Conservation (phyloP, 2,113 vertebrate genomes). For the Halichoerus grypus region DNA sequence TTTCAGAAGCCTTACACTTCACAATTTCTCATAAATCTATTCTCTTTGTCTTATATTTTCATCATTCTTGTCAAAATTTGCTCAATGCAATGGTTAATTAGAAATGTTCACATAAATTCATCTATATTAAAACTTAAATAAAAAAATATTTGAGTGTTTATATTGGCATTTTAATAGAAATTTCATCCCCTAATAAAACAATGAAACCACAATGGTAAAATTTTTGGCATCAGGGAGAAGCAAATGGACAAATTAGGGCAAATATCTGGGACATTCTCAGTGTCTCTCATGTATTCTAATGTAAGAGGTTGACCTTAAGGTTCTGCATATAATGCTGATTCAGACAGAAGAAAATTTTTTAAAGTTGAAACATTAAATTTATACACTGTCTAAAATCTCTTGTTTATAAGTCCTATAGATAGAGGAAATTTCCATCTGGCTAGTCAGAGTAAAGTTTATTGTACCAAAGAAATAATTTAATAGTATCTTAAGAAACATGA, state of each 20-base stretch:
- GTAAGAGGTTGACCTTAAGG: neutral
- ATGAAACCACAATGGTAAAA: neutral
- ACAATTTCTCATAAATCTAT: neutral
- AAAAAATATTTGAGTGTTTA: neutral
- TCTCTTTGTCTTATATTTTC: neutral
- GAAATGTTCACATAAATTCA: neutral
- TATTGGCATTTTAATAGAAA: slow-evolving; percentile 49
- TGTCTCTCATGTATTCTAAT: neutral
- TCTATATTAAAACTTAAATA: neutral
- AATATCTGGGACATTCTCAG: neutral
- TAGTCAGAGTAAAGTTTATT: neutral
- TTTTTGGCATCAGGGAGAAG: neutral
- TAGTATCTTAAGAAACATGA: neutral
- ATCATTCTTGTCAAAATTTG: slow-evolving; percentile 8
- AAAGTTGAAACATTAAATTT: neutral
- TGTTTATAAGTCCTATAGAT: neutral
- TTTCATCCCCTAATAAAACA: neutral
- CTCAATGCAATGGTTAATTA: neutral
- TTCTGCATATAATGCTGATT: neutral
- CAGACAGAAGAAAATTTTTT: neutral
- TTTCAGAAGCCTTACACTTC: neutral
- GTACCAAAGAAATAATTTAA: neutral
- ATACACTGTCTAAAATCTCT: neutral
- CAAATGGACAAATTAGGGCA: slow-evolving; percentile 5
- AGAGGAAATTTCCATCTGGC: neutral